Evolutionary conservation across 2,797 vertebrate genomes (phyloP).

Genomic region (Anolis apletophallus): DNA sequence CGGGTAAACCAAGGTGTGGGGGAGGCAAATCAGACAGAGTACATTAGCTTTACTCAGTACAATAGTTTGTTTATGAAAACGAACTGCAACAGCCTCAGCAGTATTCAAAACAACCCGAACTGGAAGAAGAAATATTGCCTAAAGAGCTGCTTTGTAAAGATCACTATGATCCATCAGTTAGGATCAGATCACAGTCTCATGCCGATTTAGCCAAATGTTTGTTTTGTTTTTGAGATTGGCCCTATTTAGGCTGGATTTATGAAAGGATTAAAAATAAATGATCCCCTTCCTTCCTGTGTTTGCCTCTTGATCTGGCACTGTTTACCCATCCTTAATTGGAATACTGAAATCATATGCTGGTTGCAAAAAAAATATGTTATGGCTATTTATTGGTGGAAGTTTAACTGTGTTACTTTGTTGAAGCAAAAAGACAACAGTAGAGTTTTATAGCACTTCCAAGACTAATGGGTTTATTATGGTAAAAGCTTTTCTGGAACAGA

Average conservation of each 20-base stretch:
- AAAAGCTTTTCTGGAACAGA: neutral
- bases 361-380: conserved; percentile 24
- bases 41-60: neutral
- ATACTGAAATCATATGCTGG: conserved; percentile 21
- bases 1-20: neutral
- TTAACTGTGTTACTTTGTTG: neutral
- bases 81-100: neutral
- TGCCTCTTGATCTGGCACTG: conserved; percentile 37
- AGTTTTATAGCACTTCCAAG: neutral
- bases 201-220: conserved; percentile 50
- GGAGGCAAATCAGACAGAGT: neutral
- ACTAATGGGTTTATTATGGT: neutral
- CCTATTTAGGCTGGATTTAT: conserved; percentile 28
- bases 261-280: conserved; percentile 26
- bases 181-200: conserved; percentile 16
- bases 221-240: conserved; percentile 49
- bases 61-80: neutral
- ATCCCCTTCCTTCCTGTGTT: neutral
- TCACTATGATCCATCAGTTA: neutral
- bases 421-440: neutral
- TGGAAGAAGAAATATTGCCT: conserved; percentile 10
- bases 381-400: neutral
- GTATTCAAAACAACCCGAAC: neutral
- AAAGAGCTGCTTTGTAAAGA: neutral
- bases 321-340: conserved; percentile 41